Conservation (phyloP, 1,140 invertebrate genomes). For the Sycophaga agraensis region DNA sequence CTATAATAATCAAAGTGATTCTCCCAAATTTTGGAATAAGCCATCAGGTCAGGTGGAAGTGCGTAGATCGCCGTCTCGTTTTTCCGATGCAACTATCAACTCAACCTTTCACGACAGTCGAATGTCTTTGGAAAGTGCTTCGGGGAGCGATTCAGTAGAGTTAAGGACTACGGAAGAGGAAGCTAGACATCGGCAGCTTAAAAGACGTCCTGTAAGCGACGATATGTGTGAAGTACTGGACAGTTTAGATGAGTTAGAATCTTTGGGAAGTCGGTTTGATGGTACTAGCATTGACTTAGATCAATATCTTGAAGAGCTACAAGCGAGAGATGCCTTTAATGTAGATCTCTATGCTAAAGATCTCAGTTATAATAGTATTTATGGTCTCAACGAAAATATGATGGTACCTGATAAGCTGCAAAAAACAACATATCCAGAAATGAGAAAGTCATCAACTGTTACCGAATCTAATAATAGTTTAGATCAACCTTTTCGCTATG, state of each 20-base stretch:
- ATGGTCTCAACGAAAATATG: slow-evolving; percentile 49
- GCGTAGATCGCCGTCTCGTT: slow-evolving; percentile 40
- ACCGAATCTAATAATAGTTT: slow-evolving; percentile 25
- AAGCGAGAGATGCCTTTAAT: slow-evolving; percentile 57
- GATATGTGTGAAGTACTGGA: slow-evolving; percentile 56
- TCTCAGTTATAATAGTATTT: slow-evolving; percentile 48
- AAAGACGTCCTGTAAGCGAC: slow-evolving; percentile 71
- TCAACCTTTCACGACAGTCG: slow-evolving; percentile 47
- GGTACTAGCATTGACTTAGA: slow-evolving; percentile 65
- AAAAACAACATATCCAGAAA: slow-evolving; percentile 42
- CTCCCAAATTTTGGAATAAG: slow-evolving; percentile 46
- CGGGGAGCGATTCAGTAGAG: slow-evolving; percentile 55
- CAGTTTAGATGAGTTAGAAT: slow-evolving; percentile 62
- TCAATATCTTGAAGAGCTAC: slow-evolving; percentile 66
- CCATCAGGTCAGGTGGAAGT: slow-evolving; percentile 40
- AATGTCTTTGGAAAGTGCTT: slow-evolving; percentile 46
- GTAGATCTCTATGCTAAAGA: slow-evolving; percentile 50
- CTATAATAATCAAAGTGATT: slow-evolving; percentile 32
- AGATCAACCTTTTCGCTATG: slow-evolving; percentile 41
- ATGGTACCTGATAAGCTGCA: slow-evolving; percentile 44
- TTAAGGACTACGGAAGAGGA: slow-evolving; percentile 62
- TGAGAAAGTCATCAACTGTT: slow-evolving; percentile 28
- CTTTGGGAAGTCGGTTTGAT: slow-evolving; percentile 62
- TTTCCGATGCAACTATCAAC: slow-evolving; percentile 41
- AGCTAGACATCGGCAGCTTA: slow-evolving; percentile 60